Base-by-base conservation (phyloP, 2,113 vertebrate species). In the Ammodytes dubius region DNA sequence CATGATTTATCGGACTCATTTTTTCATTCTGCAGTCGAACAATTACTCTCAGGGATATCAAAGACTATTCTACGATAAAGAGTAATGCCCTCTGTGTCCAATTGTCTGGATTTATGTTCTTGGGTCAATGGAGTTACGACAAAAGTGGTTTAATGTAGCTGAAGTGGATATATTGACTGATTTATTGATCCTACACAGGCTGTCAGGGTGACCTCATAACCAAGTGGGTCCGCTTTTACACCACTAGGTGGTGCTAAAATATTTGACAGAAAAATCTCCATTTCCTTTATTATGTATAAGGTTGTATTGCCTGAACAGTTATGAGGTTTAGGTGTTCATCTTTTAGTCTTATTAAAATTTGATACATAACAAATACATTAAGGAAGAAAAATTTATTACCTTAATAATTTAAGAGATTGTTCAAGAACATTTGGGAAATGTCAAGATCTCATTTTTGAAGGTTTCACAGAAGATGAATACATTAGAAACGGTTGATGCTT, bases 241-340 rank as follows among this genome's bases (percentile, higher is more conserved):
- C 91, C 94, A 87, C 88, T 82, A 96, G 94, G 85, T 93, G 94
- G 94, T 52, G 91, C 57, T 84, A 77, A 77, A 7, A 13, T 50
- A 80, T 47, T 15, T 2, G 5, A 47, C 9, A 59, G 39, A 19
- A 54, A 47, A 37, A 17, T 13, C 7, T 50, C 2, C 3, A 6
- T 7, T 4, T 61, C 7, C 2, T 11, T 7, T 40, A 0, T 70
- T 15, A 27, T 27, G 27, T 27, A 27, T 14, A 47, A 35, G 5
- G 4, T 3, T 11, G 13, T 12, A 15, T 3, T 47, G 8, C 3
- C 0, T 49, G 35, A 5, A 45, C 2, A 17, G 17, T 13, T 50
- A 2, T 11, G 8, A 53, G 49, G 6, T 53, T 50, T 5, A 12
- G 8, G 0, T 10, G 0, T 1, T 61, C 50, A 50, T 14, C 11